Evolutionary conservation across 2,888 invertebrate species (phyloP), one percentile per base, ranked within the genome.

Genomic region (Andricus curvator): DNA sequence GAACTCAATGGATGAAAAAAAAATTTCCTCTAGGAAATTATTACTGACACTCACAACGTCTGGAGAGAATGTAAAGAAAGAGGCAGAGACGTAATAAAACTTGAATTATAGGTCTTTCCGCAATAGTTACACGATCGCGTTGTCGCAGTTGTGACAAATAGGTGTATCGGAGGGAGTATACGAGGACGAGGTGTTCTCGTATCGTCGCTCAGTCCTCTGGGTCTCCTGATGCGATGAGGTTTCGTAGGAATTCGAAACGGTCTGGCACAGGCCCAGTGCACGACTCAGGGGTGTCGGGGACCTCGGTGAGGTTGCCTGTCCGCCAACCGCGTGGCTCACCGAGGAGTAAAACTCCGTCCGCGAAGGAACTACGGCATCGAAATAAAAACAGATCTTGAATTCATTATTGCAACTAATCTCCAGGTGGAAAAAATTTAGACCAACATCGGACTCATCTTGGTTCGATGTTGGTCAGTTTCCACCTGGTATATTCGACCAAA

Each of bases 71-170:
- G 76, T 70, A 78, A 51, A 77, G 62, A 82, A 83, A 79, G 62
- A 22, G 41, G 41, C 29, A 77, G 25, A 79, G 37, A 25, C 48
- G 25, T 48, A 25, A 48, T 6, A 44, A 70, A 62, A 67, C 33
- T 56, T 64, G 60, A 67, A 17, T 51, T 29, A 29, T 29, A 64
- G 29, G 64, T 37, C 68, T 62, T 67, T 51, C 68, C 20, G 68
- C 20, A 74, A 93, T 94, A 96, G 96, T 96, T 96, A 98, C 98
- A 96, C 96, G 93, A 98, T 97, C 92, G 96, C 95, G 93, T 96
- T 95, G 94, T 96, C 97, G 94, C 98, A 98, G 91, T 96, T 96
- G 91, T 95, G 95, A 94, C 98, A 98, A 93, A 94, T 93, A 93
- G 94, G 93, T 89, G 94, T 93, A 85, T 93, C 92, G 93, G 93